These are phyloP conservation scores for Nudaria mundana DNA, from an alignment of 2,888 invertebrate species.

Conservation along the genomic window DNA sequence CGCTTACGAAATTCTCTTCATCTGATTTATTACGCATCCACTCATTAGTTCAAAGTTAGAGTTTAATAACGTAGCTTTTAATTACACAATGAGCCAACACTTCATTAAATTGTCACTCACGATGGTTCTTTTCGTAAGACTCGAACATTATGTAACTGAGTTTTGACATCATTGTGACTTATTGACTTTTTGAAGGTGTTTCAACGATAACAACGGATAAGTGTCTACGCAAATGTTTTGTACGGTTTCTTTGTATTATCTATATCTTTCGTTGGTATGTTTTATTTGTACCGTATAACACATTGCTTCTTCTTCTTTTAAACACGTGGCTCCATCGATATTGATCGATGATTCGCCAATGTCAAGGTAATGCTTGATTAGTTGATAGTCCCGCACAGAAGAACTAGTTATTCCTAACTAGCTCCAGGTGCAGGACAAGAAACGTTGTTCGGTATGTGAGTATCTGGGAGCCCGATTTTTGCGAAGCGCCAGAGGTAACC, in stretches of 20 bases:
- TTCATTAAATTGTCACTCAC: conserved; percentile 78
- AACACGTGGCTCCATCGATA: too few species aligned
- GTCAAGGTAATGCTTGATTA: too few species aligned
- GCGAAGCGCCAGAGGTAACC: too few species aligned
- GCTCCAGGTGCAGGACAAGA: too few species aligned
- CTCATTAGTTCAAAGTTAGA: conserved; percentile 57
- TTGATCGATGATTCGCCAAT: too few species aligned
- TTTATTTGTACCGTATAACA: neutral
- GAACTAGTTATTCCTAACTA: too few species aligned
- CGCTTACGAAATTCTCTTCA: conserved; percentile 38
- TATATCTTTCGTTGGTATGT: neutral
- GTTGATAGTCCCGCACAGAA: too few species aligned
- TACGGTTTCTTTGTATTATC: neutral
- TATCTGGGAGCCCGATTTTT: too few species aligned
- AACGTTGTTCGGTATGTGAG: too few species aligned
- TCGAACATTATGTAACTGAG: conserved; percentile 37
- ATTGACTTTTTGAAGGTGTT: conserved; percentile 41
- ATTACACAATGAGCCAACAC: conserved; percentile 70
- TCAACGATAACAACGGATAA: conserved; percentile 19
- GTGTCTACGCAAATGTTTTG: conserved; percentile 17
- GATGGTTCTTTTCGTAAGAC: conserved; percentile 51
- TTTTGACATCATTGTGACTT: conserved; percentile 46
- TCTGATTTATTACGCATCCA: conserved; percentile 50
- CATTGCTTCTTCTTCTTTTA: too few species aligned
- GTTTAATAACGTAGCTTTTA: conserved; percentile 65